Percentiles rank a stretch among this genome's conserved stretches.
These are phyloP conservation scores for Mesorhabditis spiculigera DNA, from an alignment of 2,888 invertebrate genomes.

Conservation along the genomic window DNA sequence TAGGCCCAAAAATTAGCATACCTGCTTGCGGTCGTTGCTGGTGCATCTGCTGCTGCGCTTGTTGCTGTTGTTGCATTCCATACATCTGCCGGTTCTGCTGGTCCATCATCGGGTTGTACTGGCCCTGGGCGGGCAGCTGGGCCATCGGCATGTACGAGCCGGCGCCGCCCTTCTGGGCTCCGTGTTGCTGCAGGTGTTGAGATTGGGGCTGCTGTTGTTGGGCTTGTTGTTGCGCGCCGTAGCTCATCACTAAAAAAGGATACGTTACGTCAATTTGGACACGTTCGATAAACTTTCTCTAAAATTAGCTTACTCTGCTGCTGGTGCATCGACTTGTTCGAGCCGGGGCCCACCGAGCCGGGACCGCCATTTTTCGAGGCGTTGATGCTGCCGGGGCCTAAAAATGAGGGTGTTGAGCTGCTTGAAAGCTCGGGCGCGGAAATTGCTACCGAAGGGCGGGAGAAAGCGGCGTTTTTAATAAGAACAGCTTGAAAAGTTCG, in stretches of 20 bases:
- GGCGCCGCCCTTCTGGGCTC: slow-evolving; percentile 12
- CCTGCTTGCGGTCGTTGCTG: too few species aligned
- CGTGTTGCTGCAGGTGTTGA: slow-evolving; percentile 48
- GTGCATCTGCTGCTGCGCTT: slow-evolving; percentile 15
- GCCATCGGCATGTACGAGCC: not conserved
- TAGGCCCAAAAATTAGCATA: not conserved
- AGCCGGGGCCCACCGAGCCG: not conserved
- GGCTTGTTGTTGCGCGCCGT: slow-evolving; percentile 6
- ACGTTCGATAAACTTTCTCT: too few species aligned
- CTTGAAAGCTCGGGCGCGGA: too few species aligned
- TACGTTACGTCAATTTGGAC: too few species aligned
- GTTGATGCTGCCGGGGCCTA: too few species aligned
- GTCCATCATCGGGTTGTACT: not conserved
- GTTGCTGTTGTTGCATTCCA: slow-evolving; percentile 10
- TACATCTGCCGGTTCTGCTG: not conserved
- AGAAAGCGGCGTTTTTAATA: too few species aligned
- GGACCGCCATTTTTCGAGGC: too few species aligned
- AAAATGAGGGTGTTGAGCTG: too few species aligned
- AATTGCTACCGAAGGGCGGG: too few species aligned
- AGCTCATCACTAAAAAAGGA: slow-evolving; percentile 22
- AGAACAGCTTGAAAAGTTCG: not conserved
- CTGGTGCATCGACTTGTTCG: slow-evolving; percentile 18
- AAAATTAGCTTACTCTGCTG: slow-evolving; percentile 62
- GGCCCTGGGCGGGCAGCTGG: not conserved
- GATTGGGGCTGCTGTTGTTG: slow-evolving; percentile 10